Evolutionary conservation across 1,140 invertebrate genomes (phyloP), one percentile per base, ranked within the genome.

Genomic region (Nomia melanderi): DNA sequence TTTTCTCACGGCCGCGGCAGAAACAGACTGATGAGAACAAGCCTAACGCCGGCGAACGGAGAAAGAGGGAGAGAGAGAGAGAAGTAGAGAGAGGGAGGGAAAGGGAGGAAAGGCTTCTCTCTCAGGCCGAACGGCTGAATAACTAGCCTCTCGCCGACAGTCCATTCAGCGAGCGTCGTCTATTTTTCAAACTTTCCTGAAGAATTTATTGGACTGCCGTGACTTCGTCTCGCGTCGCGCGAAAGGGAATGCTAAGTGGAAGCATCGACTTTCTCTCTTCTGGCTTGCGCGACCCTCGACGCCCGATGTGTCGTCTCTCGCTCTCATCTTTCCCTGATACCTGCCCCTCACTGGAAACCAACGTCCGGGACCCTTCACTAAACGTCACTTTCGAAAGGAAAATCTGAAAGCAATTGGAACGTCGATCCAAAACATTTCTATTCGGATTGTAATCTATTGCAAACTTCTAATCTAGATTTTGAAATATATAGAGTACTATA

Each of bases 1-100:
- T 63, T 71, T 39, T 62, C 56, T 63, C 67, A 71, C 67, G 66
- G 20, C 36, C 47, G 47, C 23, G 11, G 57, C 70, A 77, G 44
- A 70, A 70, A 70, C 66, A 71, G 25, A 77, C 67, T 62, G 75
- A 77, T 63, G 75, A 77, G 75, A 50, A 50, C 20, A n/a, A n/a
- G n/a, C n/a, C n/a, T n/a, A n/a, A n/a, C n/a, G n/a, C n/a, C n/a
- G n/a, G n/a, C n/a, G n/a, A n/a, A n/a, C n/a, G n/a, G n/a, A n/a
- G n/a, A n/a, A n/a, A n/a, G n/a, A n/a, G n/a, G n/a, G n/a, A n/a
- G n/a, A n/a, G n/a, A n/a, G n/a, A n/a, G n/a, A n/a, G n/a, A n/a
- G n/a, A n/a, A n/a, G n/a, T n/a, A n/a, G n/a, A n/a, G n/a, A n/a
- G n/a, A n/a, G n/a, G n/a, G n/a, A n/a, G n/a, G 60, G 57, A 54